Evolutionary conservation across 2,797 vertebrate genomes (phyloP).

Genomic region (Ambastaia sidthimunki): DNA sequence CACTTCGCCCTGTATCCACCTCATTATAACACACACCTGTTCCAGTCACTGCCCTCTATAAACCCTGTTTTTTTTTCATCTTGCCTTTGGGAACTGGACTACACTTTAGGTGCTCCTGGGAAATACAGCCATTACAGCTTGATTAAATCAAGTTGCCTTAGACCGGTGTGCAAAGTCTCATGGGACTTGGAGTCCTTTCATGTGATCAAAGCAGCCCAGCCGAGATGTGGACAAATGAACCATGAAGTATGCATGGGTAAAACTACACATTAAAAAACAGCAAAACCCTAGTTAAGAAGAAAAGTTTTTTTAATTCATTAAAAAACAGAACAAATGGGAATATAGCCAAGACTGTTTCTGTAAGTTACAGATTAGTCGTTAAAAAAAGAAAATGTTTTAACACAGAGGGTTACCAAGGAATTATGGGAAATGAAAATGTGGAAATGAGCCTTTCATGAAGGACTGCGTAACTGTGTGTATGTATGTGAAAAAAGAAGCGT

Average conservation of each 20-base stretch:
- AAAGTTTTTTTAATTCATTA: slow-evolving; percentile 10
- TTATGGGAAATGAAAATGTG: slow-evolving; percentile 66
- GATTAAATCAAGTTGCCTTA: slow-evolving; percentile 57
- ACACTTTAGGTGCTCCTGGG: slow-evolving; percentile 59
- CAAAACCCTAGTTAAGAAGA: slow-evolving; percentile 47
- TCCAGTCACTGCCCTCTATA: slow-evolving; percentile 61
- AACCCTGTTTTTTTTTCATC: slow-evolving; percentile 54
- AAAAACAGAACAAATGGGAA: slow-evolving; percentile 63
- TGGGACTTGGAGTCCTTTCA: slow-evolving; percentile 60
- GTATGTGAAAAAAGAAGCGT: slow-evolving; percentile 11
- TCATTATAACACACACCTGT: slow-evolving; percentile 60
- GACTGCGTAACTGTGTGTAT: slow-evolving; percentile 9
- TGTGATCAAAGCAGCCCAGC: slow-evolving; percentile 64
- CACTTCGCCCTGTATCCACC: slow-evolving; percentile 1
- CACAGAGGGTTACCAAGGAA: slow-evolving; percentile 66
- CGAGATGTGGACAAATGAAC: slow-evolving; percentile 56
- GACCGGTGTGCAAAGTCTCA: slow-evolving; percentile 50
- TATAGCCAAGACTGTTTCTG: slow-evolving; percentile 62
- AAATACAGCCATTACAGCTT: slow-evolving; percentile 56
- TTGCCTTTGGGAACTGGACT: slow-evolving; percentile 54
- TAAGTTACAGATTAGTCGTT: slow-evolving; percentile 71
- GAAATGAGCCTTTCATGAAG: slow-evolving; percentile 67
- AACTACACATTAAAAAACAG: slow-evolving; percentile 44
- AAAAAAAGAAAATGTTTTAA: slow-evolving; percentile 64
- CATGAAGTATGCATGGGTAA: slow-evolving; percentile 65